Percentiles rank a stretch among this genome's conserved stretches.
These are phyloP conservation scores for Graptemys geographica DNA, from an alignment of 2,797 vertebrate species.

Conservation along the genomic window DNA sequence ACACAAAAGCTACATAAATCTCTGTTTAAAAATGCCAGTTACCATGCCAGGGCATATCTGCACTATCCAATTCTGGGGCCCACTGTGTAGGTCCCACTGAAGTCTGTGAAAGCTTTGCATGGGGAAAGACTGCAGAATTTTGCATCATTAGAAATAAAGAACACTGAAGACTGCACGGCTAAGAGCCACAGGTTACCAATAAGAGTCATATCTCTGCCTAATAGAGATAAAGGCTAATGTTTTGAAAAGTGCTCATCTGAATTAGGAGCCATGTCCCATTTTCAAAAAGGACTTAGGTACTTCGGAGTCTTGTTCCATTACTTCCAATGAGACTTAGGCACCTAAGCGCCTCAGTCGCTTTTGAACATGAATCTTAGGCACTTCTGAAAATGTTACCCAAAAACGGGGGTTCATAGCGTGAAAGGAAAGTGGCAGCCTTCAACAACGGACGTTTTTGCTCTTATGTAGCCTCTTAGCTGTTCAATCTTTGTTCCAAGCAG, in stretches of 20 bases:
- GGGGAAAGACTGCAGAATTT: not conserved
- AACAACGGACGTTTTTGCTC: fast-evolving
- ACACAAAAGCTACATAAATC: not conserved
- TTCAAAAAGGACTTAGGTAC: fast-evolving
- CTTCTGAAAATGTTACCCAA: not conserved
- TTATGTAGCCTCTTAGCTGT: not conserved
- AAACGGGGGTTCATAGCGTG: not conserved
- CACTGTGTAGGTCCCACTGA: not conserved
- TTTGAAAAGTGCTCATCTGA: not conserved
- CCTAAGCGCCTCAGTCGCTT: not conserved
- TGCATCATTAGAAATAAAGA: not conserved
- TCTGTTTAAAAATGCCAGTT: not conserved
- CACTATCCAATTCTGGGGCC: fast-evolving
- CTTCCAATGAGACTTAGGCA: not conserved
- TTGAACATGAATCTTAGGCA: not conserved
- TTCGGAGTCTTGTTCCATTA: not conserved
- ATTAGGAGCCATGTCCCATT: not conserved
- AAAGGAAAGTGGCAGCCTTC: not conserved
- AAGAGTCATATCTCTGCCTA: not conserved
- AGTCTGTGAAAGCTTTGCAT: not conserved
- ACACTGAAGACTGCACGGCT: not conserved
- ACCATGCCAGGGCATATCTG: fast-evolving
- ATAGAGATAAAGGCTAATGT: fast-evolving
- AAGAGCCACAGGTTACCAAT: fast-evolving
- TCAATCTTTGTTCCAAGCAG: slow-evolving; percentile 33